Evolutionary conservation across 2,797 vertebrate species (phyloP).

Genomic region (Artibeus lituratus): DNA sequence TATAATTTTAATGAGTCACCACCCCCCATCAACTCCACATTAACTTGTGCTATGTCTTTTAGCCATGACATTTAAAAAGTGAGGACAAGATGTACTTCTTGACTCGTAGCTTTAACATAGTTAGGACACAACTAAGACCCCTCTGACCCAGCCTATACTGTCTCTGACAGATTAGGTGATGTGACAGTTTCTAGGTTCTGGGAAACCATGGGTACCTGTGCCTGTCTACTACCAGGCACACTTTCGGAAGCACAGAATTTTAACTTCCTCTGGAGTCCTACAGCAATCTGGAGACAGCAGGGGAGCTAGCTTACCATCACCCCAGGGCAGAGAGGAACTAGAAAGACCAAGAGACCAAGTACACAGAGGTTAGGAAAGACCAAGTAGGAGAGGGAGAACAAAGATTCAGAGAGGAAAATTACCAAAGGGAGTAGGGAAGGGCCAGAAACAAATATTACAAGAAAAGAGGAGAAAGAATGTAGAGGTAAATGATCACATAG

Average conservation of each 20-base stretch:
- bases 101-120: constrained; percentile 70
- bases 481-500: neutral
- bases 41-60: constrained; percentile 72
- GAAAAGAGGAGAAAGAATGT: neutral
- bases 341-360: neutral
- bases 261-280: neutral
- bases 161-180: neutral
- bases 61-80: constrained; percentile 57
- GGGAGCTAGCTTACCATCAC: neutral
- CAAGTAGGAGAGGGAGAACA: neutral
- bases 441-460: neutral
- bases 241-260: neutral
- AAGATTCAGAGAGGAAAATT: neutral
- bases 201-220: neutral
- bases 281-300: neutral
- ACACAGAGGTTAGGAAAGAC: neutral
- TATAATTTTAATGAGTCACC: constrained; percentile 78
- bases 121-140: constrained; percentile 65
- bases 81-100: constrained; percentile 52
- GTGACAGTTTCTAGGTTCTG: neutral
- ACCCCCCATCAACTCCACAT: constrained; percentile 63
- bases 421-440: neutral
- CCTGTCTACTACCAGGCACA: neutral
- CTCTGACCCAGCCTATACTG: neutral
- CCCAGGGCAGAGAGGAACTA: neutral